A percentile compares a stretch with the other conserved stretches of the same genome.
Evolutionary conservation across 2,113 vertebrate genomes (phyloP).

Genomic region (Cinclus cinclus): DNA sequence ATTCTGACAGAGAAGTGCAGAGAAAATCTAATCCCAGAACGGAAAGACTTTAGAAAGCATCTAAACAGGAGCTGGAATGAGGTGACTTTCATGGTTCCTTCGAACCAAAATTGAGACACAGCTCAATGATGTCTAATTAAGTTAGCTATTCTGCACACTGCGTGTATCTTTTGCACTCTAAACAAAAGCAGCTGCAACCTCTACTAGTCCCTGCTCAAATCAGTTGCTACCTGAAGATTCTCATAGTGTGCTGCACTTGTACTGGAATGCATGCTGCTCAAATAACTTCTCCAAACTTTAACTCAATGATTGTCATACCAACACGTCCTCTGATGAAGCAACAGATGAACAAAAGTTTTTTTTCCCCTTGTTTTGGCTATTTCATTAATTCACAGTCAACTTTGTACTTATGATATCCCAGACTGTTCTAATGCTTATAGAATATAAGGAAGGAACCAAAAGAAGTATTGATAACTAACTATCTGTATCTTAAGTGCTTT

Average conservation of each 20-base stretch:
- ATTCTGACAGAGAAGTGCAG: not conserved
- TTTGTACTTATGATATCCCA: not conserved
- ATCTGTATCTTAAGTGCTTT: not conserved
- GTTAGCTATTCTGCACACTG: not conserved
- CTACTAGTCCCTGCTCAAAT: not conserved
- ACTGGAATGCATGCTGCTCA: not conserved
- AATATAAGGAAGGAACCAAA: not conserved
- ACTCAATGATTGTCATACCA: not conserved
- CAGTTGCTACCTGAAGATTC: not conserved
- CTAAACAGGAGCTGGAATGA: not conserved
- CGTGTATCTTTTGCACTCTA: not conserved
- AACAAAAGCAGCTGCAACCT: not conserved
- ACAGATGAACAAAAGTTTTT: fast-evolving
- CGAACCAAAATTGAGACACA: not conserved
- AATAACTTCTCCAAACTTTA: not conserved
- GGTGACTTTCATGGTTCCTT: not conserved
- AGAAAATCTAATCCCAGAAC: not conserved
- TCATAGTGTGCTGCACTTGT: not conserved
- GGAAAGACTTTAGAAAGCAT: not conserved
- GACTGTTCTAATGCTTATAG: not conserved
- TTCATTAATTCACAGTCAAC: not conserved
- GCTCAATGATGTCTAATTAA: not conserved
- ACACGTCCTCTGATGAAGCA: not conserved
- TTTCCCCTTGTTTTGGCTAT: not conserved
- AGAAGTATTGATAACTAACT: not conserved